Evolutionary conservation across 1,140 invertebrate genomes (phyloP), one percentile per base, ranked within the genome.

Genomic region (Calliphora vicina): DNA sequence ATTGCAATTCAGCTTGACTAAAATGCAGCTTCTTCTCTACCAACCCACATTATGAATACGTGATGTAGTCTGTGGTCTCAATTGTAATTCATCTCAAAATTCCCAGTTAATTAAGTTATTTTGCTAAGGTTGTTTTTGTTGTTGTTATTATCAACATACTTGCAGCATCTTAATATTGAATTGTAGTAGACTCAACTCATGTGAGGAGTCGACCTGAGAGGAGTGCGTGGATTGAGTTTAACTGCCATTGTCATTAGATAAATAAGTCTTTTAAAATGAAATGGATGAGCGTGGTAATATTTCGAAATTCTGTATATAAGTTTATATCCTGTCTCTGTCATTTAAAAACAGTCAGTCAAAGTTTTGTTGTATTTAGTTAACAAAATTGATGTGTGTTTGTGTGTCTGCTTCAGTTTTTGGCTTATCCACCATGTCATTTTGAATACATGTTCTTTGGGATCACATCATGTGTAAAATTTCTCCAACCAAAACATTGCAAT

Each of bases 401-500:
- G 17, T 50, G 17, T 50, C 1, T 50, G 45, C 4, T n/a, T 50
- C 8, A 25, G 5, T 57, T 76, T 78, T 78, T 78, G 42, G 74
- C 74, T 78, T 78, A 78, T 78, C 74, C 74, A 43, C 74, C 35
- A 43, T 78, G 74, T 78, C 74, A 78, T 45, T 45, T 45, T 78
- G 29, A 78, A 78, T 78, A 42, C 42, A 78, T 78, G 74, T 78
- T 45, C 42, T 78, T 43, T 43, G 35, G 20, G 74, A 43, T 17
- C 35, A 78, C 42, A 45, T 78, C 74, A 78, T 78, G 74, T 78
- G 74, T 78, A 78, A 45, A 78, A 78, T 78, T 78, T 78, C 74
- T 78, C 74, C 74, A 78, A 78, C 74, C 74, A 78, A 78, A 78
- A 78, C 35, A 78, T 78, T 43, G 61, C 61, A 67, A 67, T 67